A percentile compares a stretch with the other conserved stretches of the same genome.
These are phyloP conservation scores for Brachynemurus nebulosus DNA, from an alignment of 2,888 invertebrate genomes.

Conservation along the genomic window DNA sequence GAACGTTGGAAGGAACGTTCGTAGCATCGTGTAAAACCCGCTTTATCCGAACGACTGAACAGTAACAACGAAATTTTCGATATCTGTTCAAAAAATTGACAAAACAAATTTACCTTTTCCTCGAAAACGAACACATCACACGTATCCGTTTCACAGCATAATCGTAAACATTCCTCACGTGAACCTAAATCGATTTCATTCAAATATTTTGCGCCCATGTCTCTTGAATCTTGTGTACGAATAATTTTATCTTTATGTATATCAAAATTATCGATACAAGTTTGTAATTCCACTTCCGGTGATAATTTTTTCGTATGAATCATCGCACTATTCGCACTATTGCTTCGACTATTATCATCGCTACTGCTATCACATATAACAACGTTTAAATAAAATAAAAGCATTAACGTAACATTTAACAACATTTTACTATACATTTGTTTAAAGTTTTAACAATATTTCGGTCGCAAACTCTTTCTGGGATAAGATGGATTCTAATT, in stretches of 20 bases:
- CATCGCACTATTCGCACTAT: no score
- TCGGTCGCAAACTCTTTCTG: no score
- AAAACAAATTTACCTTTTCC: constrained; percentile 67
- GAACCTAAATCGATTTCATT: constrained; percentile 72
- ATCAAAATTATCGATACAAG: constrained; percentile 65
- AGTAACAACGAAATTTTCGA: no score
- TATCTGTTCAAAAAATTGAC: no score
- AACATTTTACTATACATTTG: no score
- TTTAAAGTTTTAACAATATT: no score
- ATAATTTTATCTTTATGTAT: constrained; percentile 82
- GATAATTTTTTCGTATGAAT: constrained; percentile 20
- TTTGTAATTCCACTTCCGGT: constrained; percentile 45
- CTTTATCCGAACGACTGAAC: no score
- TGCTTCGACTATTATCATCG: no score
- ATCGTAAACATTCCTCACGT: constrained; percentile 65
- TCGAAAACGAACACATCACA: constrained; percentile 90
- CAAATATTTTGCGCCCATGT: constrained; percentile 77
- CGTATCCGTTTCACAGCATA: constrained; percentile 74
- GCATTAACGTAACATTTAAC: no score
- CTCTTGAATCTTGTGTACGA: constrained; percentile 75
- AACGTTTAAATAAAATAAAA: not conserved
- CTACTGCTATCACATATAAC: not conserved
- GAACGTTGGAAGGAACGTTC: no score
- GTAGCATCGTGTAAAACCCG: no score
- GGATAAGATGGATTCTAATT: no score